phyloP scores from a whole-genome alignment of 2,888 invertebrate genomes.

The Terebella lapidaria region DNA sequence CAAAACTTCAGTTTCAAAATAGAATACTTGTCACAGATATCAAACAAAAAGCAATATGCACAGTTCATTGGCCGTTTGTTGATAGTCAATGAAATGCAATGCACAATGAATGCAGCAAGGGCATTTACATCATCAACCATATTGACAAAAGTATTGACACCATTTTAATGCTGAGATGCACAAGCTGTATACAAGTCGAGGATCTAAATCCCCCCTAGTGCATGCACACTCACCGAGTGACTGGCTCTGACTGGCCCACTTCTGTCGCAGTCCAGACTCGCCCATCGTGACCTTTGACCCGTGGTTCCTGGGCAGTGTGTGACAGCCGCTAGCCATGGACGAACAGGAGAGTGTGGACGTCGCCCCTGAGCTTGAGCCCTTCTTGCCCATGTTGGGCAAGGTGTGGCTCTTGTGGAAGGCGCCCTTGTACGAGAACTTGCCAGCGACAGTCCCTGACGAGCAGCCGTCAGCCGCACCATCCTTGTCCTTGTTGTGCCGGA shows the following conservation, averaged over 20 bases:
- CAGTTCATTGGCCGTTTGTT: too few relatives aligned
- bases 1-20: too few relatives aligned
- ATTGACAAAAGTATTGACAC: too few relatives aligned
- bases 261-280: background rate
- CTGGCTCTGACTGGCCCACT: background rate
- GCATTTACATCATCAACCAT: too few relatives aligned
- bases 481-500: background rate
- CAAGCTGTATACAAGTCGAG: too few relatives aligned
- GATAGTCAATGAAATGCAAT: too few relatives aligned
- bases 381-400: background rate
- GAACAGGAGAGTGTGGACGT: too few relatives aligned
- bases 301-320: background rate
- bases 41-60: too few relatives aligned
- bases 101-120: too few relatives aligned
- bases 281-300: background rate
- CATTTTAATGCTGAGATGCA: too few relatives aligned
- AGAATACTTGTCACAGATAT: too few relatives aligned
- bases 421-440: background rate
- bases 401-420: background rate
- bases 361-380: background rate
- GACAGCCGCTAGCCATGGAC: background rate
- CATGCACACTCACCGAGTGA: background rate
- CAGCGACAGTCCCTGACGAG: background rate
- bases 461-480: background rate
- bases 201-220: background rate